Evolutionary conservation across 1,140 invertebrate species (phyloP), one percentile per base, ranked within the genome.

Genomic region (Drosophila obscura): DNA sequence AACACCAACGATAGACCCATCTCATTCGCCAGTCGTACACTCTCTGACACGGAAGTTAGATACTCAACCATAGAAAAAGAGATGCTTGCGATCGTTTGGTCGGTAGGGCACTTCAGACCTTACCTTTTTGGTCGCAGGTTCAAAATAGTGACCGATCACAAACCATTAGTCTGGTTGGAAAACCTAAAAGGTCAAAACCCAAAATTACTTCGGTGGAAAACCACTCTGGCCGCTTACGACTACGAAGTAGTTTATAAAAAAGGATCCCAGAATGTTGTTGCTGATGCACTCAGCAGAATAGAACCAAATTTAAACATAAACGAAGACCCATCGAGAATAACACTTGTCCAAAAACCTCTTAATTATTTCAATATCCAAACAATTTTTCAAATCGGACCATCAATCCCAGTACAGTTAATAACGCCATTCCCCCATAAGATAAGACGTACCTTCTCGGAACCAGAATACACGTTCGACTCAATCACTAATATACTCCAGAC

Each of bases 31-130:
- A 52, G 49, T 13, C 24, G 59, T 31, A 52, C 49, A 31, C 26
- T 53, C 2, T 62, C 50, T 1, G 49, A 62, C 15, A 45, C 41
- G 8, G 59, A 62, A 22, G 26, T 19, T 7, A 28, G 26, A 8
- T 62, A 62, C 26, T 52, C 41, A 16, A 62, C 59, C 0, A 62
- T 28, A n/a, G 49, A 62, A 62, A 62, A 52, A 22, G 59, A 52
- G n/a, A 52, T 24, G 22, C 22, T 24, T 24, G 59, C 49, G 6
- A 44, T 24, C 11, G 1, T 26, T 5, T 60, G 48, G 46, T 24
- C 22, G 22, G 22, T 24, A 24, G 35, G 26, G 7, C n/a, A 13
- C n/a, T 52, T 52, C 15, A 45, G 49, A 24, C 49, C 49, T 2
- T 62, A 62, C 35, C 49, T 62, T 31, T 62, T 52, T 19, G 59